Conservation (phyloP, 2,113 vertebrate genomes). For the Mormyrus iriodes region DNA sequence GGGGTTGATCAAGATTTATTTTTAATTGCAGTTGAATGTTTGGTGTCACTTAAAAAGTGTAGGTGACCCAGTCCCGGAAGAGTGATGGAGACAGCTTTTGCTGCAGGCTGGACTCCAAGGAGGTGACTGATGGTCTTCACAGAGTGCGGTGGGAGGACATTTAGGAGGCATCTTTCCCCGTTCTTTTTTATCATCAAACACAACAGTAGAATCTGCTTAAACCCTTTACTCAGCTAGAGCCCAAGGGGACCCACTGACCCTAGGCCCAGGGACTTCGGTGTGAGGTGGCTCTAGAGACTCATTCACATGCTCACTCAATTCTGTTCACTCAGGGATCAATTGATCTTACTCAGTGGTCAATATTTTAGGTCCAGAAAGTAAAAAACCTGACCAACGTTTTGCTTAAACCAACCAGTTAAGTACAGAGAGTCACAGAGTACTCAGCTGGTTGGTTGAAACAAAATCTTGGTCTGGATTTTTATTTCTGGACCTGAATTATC, state of each 20-base stretch:
- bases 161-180: not conserved
- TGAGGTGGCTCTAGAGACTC: not conserved
- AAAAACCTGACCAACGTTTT: not conserved
- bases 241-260: not conserved
- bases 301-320: not conserved
- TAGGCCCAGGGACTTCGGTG: not conserved
- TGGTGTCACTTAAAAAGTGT: not conserved
- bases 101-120: not conserved
- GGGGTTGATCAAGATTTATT: not conserved
- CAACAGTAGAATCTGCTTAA: not conserved
- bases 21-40: not conserved
- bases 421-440: too few species aligned
- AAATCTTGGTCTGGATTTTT: not conserved
- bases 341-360: not conserved
- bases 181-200: not conserved
- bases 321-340: not conserved
- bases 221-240: not conserved
- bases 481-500: not conserved
- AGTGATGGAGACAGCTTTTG: not conserved
- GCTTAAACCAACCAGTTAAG: not conserved
- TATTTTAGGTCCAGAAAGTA: not conserved
- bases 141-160: not conserved
- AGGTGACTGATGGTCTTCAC: not conserved
- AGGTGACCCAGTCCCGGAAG: not conserved
- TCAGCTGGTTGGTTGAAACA: too few species aligned